These are phyloP conservation scores for Tokudaia muenninki DNA, from an alignment of 2,797 vertebrate genomes.

Conservation along the genomic window DNA sequence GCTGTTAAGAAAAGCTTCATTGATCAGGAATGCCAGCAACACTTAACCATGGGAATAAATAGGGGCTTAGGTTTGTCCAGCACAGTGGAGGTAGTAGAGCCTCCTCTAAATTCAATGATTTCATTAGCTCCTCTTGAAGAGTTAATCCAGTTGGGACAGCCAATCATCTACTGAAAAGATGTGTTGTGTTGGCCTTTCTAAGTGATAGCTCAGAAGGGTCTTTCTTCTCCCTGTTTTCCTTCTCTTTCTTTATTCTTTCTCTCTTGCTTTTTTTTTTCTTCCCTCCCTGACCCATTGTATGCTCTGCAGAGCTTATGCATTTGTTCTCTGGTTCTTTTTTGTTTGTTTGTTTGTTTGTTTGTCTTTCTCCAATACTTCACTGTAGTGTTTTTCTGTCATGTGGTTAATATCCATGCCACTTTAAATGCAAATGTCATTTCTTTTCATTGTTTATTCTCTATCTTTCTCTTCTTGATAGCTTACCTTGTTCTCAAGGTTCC, in stretches of 20 bases:
- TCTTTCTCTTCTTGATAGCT: background rate
- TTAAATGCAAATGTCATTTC: background rate
- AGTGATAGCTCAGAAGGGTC: background rate
- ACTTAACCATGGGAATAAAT: background rate
- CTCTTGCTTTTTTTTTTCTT: background rate
- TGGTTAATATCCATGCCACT: background rate
- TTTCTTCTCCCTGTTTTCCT: no score
- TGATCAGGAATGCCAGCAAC: background rate
- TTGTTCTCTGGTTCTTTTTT: background rate
- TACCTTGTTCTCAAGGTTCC: no score
- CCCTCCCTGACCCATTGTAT: background rate
- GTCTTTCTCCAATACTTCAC: no score
- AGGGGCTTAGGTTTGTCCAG: background rate
- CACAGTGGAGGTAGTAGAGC: no score
- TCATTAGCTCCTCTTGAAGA: background rate
- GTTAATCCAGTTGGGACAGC: background rate
- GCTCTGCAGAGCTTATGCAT: background rate
- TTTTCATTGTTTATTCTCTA: background rate
- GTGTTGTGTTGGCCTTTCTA: background rate
- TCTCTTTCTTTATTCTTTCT: background rate
- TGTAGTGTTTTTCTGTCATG: background rate
- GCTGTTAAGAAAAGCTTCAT: background rate
- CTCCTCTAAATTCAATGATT: background rate
- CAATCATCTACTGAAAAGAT: background rate
- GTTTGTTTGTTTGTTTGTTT: no score